Evolutionary conservation across 2,888 invertebrate species (phyloP), one percentile per base, ranked within the genome.

Genomic region (Asteroscopus sphinx): DNA sequence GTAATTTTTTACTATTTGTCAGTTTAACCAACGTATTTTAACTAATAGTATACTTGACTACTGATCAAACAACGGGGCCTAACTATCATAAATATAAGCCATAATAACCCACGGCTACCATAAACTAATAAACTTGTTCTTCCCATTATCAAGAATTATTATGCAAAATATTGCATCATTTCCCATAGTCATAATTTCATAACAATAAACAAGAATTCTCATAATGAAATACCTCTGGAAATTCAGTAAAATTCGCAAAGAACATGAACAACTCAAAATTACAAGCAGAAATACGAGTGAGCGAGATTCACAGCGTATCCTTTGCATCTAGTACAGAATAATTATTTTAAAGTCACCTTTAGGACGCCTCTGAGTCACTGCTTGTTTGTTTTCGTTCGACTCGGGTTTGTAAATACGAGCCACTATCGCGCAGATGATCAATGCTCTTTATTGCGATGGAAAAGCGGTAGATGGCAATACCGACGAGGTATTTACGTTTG

Each of bases 271-370:
- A 51, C 16, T 33, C 12, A 40, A 41, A 52, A 52, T 51, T 45
- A 51, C 40, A 66, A 51, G 42, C 47, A 41, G 45, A 46, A 66
- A 49, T 52, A 67, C 49, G 47, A 33, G 28, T 13, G 66, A 46
- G 15, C 15, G 33, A 45, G 42, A 72, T 56, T 36, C 44, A 37
- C 33, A 32, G 52, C 35, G 48, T 49, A 64, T 48, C 70, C 66
- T 73, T 53, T 47, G 39, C 44, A 62, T 40, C 30, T 44, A 58
- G 30, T 11, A 30, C 53, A 35, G 36, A 46, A 73, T 60, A 67
- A 63, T 68, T 60, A 68, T 68, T 57, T 53, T 59, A 61, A 64
- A 62, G 62, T 75, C 73, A 74, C 70, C 76, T 74, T 58, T 59
- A 67, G 53, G 36, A 54, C 46, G 58, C 33, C 49, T 55, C 63